Evolutionary conservation across 2,113 vertebrate species (phyloP).

Genomic region (Hippocampus guttulatus): DNA sequence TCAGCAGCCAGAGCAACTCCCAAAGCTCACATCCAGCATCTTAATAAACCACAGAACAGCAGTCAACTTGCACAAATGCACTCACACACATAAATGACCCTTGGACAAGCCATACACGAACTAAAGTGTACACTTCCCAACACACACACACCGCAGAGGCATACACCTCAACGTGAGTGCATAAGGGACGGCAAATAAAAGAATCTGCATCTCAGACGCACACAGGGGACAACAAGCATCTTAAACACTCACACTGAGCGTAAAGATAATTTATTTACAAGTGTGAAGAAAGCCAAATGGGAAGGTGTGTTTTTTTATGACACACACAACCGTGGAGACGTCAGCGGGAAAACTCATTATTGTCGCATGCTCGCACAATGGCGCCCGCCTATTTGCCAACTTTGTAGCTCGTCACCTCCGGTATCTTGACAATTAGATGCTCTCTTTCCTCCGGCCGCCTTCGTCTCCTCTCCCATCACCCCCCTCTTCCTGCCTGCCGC

Average conservation of each 20-base stretch:
- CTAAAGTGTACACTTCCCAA: constrained; percentile 37
- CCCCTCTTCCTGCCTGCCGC: constrained; percentile 36
- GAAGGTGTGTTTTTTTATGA: constrained; percentile 54
- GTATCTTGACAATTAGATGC: constrained; percentile 69
- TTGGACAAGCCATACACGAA: constrained; percentile 20
- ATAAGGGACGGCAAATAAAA: constrained; percentile 67
- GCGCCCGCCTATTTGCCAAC: constrained; percentile 39
- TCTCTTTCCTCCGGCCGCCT: constrained; percentile 20
- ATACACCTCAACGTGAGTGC: constrained; percentile 63
- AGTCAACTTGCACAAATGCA: constrained; percentile 47
- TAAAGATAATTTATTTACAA: constrained; percentile 70
- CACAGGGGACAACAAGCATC: constrained; percentile 49
- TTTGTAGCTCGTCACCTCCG: constrained; percentile 56
- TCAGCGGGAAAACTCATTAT: constrained; percentile 71
- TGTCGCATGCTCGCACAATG: constrained; percentile 52
- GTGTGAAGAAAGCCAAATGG: constrained; percentile 45
- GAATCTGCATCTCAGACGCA: constrained; percentile 63
- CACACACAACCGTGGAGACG: constrained; percentile 18
- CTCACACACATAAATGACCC: constrained; percentile 56
- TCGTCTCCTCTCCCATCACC: constrained; percentile 9
- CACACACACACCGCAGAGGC: constrained; percentile 52
- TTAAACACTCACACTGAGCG: constrained; percentile 43
- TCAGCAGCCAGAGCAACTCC: constrained; percentile 51
- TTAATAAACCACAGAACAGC: constrained; percentile 71
- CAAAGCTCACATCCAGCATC: constrained; percentile 65